These are phyloP conservation scores for Chelidonichthys spinosus DNA, from an alignment of 2,797 vertebrate species.

Conservation along the genomic window DNA sequence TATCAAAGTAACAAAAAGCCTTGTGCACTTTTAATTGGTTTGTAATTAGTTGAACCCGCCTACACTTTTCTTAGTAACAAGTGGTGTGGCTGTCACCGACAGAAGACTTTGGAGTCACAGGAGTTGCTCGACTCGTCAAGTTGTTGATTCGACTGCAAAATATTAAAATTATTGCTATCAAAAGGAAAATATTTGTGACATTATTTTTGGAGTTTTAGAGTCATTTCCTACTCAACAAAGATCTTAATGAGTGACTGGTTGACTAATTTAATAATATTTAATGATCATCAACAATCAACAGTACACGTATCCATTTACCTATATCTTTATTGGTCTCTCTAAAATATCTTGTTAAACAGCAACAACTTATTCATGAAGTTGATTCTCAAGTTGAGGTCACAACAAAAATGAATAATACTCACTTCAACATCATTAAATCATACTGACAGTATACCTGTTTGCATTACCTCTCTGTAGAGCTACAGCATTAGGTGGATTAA, in stretches of 20 bases:
- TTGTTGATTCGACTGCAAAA: background rate
- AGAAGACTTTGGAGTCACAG: background rate
- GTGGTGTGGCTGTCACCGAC: background rate
- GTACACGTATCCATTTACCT: background rate
- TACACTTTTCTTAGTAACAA: background rate
- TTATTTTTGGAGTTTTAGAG: background rate
- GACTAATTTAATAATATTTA: background rate
- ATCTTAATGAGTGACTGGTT: background rate
- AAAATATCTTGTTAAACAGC: too few relatives aligned
- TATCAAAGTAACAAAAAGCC: background rate
- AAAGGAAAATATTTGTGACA: background rate
- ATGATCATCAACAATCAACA: background rate
- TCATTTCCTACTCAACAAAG: background rate
- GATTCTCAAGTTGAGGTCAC: too few relatives aligned
- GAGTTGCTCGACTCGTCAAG: background rate
- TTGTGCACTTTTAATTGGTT: background rate
- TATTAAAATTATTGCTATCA: background rate
- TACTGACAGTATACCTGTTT: too few relatives aligned
- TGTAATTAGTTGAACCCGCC: background rate
- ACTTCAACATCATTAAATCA: too few relatives aligned
- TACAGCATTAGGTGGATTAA: background rate
- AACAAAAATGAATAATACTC: background rate
- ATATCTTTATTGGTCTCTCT: background rate
- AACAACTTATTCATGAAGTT: too few relatives aligned
- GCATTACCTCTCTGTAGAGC: background rate